Evolutionary conservation across 2,797 vertebrate species (phyloP).

Genomic region (Morelia viridis): DNA sequence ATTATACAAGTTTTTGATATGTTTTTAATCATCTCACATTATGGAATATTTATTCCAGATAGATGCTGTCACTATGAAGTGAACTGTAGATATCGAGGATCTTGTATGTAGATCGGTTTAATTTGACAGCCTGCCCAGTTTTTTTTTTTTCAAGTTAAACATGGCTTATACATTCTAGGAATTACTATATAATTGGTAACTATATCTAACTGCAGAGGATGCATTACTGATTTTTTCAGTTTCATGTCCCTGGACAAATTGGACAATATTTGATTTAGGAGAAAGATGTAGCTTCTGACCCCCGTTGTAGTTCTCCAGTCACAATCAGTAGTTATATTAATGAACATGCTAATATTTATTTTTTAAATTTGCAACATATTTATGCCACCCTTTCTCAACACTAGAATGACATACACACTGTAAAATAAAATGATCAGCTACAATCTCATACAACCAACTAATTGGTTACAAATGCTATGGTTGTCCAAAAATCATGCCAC

Average conservation of each 20-base stretch:
- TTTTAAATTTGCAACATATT: background rate
- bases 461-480: background rate
- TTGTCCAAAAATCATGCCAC: background rate
- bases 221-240: background rate
- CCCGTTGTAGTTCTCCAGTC: background rate
- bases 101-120: slow-evolving; percentile 49
- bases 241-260: background rate
- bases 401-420: background rate
- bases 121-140: slow-evolving; percentile 59
- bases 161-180: background rate
- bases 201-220: background rate
- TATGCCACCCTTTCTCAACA: background rate
- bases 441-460: background rate
- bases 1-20: slow-evolving; percentile 44
- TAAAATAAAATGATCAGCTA: background rate
- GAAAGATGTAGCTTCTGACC: background rate
- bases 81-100: slow-evolving; percentile 57
- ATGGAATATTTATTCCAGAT: slow-evolving; percentile 63
- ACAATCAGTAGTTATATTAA: background rate
- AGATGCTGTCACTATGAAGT: slow-evolving; percentile 37
- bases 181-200: slow-evolving; percentile 45
- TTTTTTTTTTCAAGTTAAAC: slow-evolving; percentile 53
- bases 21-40: slow-evolving; percentile 39
- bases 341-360: background rate
- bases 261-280: background rate